Evolutionary conservation across 2,888 invertebrate species (phyloP), one percentile per base, ranked within the genome.

Genomic region (Lycaena phlaeas): DNA sequence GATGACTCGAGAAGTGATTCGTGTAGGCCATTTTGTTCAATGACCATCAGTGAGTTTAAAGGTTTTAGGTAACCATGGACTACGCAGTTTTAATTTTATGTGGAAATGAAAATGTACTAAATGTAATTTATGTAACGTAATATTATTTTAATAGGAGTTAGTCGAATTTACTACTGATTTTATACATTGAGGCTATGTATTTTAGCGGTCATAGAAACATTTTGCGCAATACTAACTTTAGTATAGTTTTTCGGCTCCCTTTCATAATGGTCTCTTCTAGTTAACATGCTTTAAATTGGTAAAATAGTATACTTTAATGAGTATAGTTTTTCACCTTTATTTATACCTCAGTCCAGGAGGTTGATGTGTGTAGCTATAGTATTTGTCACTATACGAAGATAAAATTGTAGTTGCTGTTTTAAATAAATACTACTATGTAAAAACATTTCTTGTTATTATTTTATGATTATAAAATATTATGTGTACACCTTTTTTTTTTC

Each of bases 151-250:
- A 50, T 64, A 68, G 63, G 51, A 60, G 49, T 61, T 74, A 73
- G 63, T 55, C 44, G 69, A 69, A 73, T 70, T 72, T 71, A 72
- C 64, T 68, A 62, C 64, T 58, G 55, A 53, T 43, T 42, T 43
- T 29, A 28, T 42, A 41, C 22, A 22, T 22, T 22, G 42, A 48
- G 46, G 40, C 43, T 41, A 41, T 41, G 42, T 45, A 41, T 44
- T 48, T 46, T 40, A n/a, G 14, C 30, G 34, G 6, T 7, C 9
- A 22, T 22, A 22, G 18, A 31, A 11, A 17, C 11, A 22, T 22
- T 34, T 34, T 12, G 18, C 18, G 34, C 34, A 22, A 34, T 34
- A 34, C 34, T 34, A 34, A 34, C 22, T 17, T 3, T 22, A 34
- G 15, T 30, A 15, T 30, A 30, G 15, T 3, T 18, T 34, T 22